Evolutionary conservation across 2,888 invertebrate genomes (phyloP), one percentile per base, ranked within the genome.

Genomic region (Sarcophaga variegata): DNA sequence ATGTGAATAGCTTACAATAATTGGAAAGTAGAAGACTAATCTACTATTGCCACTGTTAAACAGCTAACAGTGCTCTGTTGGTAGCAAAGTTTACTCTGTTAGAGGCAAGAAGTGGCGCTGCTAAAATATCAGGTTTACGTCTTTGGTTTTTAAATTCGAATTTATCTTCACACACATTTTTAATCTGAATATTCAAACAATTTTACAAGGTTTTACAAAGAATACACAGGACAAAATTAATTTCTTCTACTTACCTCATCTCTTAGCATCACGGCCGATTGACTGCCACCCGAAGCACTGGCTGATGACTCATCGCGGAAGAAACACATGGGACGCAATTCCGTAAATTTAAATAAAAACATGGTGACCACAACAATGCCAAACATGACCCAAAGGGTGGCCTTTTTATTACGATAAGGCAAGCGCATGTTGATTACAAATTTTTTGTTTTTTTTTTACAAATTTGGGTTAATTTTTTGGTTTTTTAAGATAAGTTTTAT

Each of bases 331-430:
- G 93, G 93, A 37, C 93, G 92, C 88, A 93, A 88, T 88, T 94
- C 93, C 87, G 92, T 92, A 90, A 92, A 93, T 90, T 93, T 93
- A 90, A 93, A 93, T 86, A 93, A 90, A 90, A 93, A 92, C 92
- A 93, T 93, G 82, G 93, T 93, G 88, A 93, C 90, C 88, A 92
- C 92, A 89, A 93, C 91, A 86, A 93, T 90, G 88, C 91, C 92
- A 75, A 93, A 91, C 88, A 93, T 90, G 80, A 93, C 92, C 93
- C 93, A 93, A 75, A 93, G 91, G 89, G 92, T 92, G 86, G 92
- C 90, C 89, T 92, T 92, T 90, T 92, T 93, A 90, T 93, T 93
- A 88, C 93, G 92, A 90, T 92, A 92, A 81, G 93, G 93, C 89
- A 93, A 90, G 90, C 93, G 92, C 93, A 93, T 93, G 89, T 90